phyloP scores from a whole-genome alignment of 2,113 vertebrate species.

The Vidua chalybeata region DNA sequence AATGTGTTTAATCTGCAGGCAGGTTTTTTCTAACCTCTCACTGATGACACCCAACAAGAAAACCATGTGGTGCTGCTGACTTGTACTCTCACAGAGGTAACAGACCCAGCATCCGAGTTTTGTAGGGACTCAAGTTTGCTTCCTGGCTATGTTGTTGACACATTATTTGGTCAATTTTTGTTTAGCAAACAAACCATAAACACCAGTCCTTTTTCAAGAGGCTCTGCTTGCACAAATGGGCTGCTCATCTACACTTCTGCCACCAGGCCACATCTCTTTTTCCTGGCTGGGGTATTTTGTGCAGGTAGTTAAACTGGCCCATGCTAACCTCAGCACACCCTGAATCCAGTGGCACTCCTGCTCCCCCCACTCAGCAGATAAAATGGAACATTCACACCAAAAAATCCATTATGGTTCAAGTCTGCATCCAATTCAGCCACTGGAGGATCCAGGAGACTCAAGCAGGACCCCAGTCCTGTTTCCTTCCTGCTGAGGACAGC shows the following conservation, averaged over 20 bases:
- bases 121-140: neutral
- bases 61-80: neutral
- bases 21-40: neutral
- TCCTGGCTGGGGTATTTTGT: neutral
- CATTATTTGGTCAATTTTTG: neutral
- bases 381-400: neutral
- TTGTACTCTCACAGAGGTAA: neutral
- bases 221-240: neutral
- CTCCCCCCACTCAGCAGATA: neutral
- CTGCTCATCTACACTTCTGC: neutral
- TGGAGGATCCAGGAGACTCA: neutral
- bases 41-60: neutral
- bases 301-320: neutral
- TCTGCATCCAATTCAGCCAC: neutral
- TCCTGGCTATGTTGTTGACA: neutral
- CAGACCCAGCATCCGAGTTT: accelerated
- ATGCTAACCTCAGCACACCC: neutral
- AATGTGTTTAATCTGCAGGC: neutral
- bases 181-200: neutral
- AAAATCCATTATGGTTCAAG: neutral
- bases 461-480: neutral
- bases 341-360: neutral
- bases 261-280: neutral
- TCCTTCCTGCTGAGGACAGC: neutral
- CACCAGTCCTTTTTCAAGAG: neutral